phyloP scores from a whole-genome alignment of 1,140 invertebrate species.

The Macrostomum lignano region DNA sequence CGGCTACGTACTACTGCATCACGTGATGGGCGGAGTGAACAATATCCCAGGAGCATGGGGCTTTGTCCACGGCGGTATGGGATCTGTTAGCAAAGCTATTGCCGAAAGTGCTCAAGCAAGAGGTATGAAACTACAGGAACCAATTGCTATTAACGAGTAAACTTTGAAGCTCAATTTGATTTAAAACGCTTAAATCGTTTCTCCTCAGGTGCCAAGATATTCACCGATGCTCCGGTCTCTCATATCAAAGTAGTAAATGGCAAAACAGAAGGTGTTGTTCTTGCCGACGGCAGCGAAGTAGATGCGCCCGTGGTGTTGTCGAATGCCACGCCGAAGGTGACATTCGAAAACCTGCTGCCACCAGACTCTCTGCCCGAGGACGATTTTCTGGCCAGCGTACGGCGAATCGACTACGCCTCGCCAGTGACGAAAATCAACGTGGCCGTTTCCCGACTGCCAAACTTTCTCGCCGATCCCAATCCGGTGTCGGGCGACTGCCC shows the following conservation, averaged over 20 bases:
- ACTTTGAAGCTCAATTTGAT: too few species aligned
- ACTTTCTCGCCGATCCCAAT: constrained; percentile 32
- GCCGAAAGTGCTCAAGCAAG: too few species aligned
- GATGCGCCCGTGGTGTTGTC: constrained; percentile 30
- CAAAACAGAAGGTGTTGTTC: constrained; percentile 26
- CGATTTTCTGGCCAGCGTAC: constrained; percentile 15
- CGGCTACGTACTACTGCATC: too few species aligned
- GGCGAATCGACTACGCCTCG: constrained; percentile 31
- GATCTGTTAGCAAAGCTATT: too few species aligned
- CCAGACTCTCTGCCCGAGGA: constrained; percentile 18
- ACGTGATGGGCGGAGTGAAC: too few species aligned
- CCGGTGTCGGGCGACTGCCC: constrained; percentile 12
- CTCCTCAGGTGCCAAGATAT: constrained; percentile 7
- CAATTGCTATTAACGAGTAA: too few species aligned
- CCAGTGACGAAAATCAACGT: constrained; percentile 37
- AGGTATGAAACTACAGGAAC: too few species aligned
- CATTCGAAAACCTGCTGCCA: constrained; percentile 26
- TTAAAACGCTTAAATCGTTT: too few species aligned
- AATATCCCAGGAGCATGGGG: too few species aligned
- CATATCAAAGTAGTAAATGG: too few species aligned
- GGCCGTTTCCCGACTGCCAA: constrained; percentile 31
- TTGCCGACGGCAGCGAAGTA: constrained; percentile 28
- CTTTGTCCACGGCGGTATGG: too few species aligned
- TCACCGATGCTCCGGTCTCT: constrained; percentile 7
- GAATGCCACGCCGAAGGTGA: constrained; percentile 34